Base-by-base conservation (phyloP, 2,113 vertebrate species). In the Salvator merianae region DNA sequence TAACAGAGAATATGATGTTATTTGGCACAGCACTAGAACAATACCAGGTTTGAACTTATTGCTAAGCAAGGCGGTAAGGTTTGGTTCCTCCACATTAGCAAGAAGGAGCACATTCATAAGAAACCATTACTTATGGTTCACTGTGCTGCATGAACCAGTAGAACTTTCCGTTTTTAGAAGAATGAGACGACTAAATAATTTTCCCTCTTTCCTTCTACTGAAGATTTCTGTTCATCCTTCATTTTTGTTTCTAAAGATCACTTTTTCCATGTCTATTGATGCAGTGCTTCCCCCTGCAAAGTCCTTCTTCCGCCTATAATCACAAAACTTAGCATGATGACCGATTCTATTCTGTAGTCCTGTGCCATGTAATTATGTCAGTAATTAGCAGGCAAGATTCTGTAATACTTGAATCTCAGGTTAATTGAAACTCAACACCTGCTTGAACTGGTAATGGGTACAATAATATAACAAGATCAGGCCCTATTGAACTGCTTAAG, bases 261-360 rank as follows among this genome's bases (percentile, higher is more conserved):
- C 85, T 81, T 93, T 93, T 95, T 94, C 87, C 86, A 81, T 86
- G 90, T 93, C 87, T 91, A 93, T 89, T 81, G 83, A 87, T 93
- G 92, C 92, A 92, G 93, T 93, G 88, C 91, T 94, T 94, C 89
- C 87, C 90, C 90, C 91, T 93, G 92, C 89, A 94, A 93, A 96
- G 90, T 91, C 90, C 88, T 93, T 91, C 92, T 95, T 96, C 96
- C 94, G 95, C 96, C 92, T 87, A 86, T 93, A 96, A 96, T 96
- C 95, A 93, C 95, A 95, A 95, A 94, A 94, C 93, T 93, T 94
- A 92, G 93, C 91, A 85, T 86, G 90, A 92, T 91, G 94, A 96
- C 93, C 94, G 94, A 94, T 93, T 96, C 95, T 95, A 94, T 96
- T 96, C 96, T 95, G 95, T 94, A 94, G 94, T 94, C 94, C 88